Evolutionary conservation across 2,888 invertebrate genomes (phyloP).

Genomic region (Volucella inanis): DNA sequence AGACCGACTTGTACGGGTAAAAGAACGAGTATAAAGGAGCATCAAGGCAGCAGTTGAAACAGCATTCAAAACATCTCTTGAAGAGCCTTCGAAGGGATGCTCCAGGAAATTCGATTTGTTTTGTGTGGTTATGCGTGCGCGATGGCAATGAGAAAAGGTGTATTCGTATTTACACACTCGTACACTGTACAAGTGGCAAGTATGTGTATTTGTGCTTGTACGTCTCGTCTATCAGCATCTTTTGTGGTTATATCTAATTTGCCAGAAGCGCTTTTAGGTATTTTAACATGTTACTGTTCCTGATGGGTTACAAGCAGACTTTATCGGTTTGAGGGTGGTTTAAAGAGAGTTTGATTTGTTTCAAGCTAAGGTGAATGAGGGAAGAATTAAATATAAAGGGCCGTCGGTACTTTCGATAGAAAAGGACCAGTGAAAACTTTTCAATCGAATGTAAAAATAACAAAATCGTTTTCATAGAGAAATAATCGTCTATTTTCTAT

Average conservation of each 20-base stretch:
- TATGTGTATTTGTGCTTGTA: slow-evolving; percentile 2
- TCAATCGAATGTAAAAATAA: too few relatives aligned
- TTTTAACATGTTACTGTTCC: slow-evolving; percentile 56
- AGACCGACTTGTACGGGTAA: background rate
- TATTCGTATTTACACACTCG: background rate
- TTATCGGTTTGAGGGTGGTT: too few relatives aligned
- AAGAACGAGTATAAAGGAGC: background rate
- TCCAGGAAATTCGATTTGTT: slow-evolving; percentile 63
- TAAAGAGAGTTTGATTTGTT: too few relatives aligned
- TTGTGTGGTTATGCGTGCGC: background rate
- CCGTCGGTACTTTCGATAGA: too few relatives aligned
- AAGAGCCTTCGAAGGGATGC: slow-evolving; percentile 57
- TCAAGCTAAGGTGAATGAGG: too few relatives aligned
- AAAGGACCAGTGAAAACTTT: too few relatives aligned
- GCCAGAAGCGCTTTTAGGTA: slow-evolving; percentile 64
- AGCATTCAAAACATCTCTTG: slow-evolving; percentile 9
- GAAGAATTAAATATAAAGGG: too few relatives aligned
- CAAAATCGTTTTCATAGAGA: too few relatives aligned
- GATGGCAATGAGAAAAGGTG: slow-evolving; percentile 26
- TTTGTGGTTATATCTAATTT: slow-evolving; percentile 72
- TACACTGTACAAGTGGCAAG: slow-evolving; percentile 53
- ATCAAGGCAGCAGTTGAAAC: background rate
- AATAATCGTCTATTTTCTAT: too few relatives aligned
- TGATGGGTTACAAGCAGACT: background rate
- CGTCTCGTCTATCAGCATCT: slow-evolving; percentile 49